Evolutionary conservation across 2,113 vertebrate genomes (phyloP).

Genomic region (Sigmodon hispidus): DNA sequence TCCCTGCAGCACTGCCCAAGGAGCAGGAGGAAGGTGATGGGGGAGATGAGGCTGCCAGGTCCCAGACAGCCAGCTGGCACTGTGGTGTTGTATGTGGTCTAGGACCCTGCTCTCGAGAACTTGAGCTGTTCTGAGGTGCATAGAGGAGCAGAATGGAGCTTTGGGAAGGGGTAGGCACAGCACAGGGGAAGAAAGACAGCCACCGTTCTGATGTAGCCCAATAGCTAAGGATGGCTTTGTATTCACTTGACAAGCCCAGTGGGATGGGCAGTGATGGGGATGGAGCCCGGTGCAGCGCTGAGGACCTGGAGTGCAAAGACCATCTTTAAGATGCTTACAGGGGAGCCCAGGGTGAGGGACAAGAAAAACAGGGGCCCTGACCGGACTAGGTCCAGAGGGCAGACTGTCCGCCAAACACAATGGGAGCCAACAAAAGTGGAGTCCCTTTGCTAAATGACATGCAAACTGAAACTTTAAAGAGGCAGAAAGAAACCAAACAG

Average conservation of each 20-base stretch:
- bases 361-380: background rate
- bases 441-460: background rate
- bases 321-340: background rate
- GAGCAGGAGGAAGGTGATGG: background rate
- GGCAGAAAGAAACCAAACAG: background rate
- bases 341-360: background rate
- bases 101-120: background rate
- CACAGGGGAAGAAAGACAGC: background rate
- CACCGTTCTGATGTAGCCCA: rapidly evolving
- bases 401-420: background rate
- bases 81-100: background rate
- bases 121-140: background rate
- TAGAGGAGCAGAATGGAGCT: background rate
- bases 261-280: background rate
- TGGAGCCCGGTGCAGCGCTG: background rate
- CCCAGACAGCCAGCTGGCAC: background rate
- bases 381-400: background rate
- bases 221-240: background rate
- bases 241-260: background rate
- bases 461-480: background rate
- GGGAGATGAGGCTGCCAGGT: background rate
- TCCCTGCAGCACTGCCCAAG: background rate
- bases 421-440: background rate
- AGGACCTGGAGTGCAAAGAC: background rate
- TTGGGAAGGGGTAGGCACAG: rapidly evolving